Percentiles rank a stretch among this genome's conserved stretches.
Evolutionary conservation across 2,888 invertebrate genomes (phyloP).

Genomic region (Merodon equestris): DNA sequence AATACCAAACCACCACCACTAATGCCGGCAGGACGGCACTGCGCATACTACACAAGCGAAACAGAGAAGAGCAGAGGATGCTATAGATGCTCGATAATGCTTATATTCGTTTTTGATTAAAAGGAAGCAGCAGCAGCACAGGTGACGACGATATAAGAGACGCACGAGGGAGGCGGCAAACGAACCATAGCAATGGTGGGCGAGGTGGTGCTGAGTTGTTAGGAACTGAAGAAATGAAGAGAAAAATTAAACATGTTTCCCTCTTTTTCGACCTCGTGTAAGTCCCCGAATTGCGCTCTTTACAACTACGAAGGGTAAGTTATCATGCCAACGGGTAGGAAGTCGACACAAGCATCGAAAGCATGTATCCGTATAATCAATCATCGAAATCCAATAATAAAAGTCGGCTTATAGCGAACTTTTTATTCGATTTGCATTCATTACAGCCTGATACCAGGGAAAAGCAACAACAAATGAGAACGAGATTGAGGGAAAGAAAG

Average conservation of each 20-base stretch:
- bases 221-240: conserved; percentile 9
- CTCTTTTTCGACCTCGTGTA: conserved; percentile 14
- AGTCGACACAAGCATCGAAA: not conserved
- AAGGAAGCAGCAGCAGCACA: conserved; percentile 29
- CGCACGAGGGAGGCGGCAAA: not conserved
- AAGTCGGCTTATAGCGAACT: conserved; percentile 10
- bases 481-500: not conserved
- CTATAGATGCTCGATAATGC: conserved; percentile 5
- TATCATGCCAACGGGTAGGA: not conserved
- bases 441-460: no score
- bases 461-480: no score
- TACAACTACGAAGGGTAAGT: not conserved
- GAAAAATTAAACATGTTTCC: conserved; percentile 42
- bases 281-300: conserved; percentile 25
- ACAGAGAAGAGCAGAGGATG: conserved; percentile 1
- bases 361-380: conserved; percentile 31
- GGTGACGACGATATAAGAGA: conserved; percentile 27
- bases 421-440: no score
- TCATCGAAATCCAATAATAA: conserved; percentile 34
- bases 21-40: no score
- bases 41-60: not conserved
- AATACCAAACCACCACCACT: not conserved
- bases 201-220: conserved; percentile 13
- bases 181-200: not conserved
- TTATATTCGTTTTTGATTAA: conserved; percentile 10